Evolutionary conservation across 2,888 invertebrate genomes (phyloP).

Genomic region (Suillia variegata): DNA sequence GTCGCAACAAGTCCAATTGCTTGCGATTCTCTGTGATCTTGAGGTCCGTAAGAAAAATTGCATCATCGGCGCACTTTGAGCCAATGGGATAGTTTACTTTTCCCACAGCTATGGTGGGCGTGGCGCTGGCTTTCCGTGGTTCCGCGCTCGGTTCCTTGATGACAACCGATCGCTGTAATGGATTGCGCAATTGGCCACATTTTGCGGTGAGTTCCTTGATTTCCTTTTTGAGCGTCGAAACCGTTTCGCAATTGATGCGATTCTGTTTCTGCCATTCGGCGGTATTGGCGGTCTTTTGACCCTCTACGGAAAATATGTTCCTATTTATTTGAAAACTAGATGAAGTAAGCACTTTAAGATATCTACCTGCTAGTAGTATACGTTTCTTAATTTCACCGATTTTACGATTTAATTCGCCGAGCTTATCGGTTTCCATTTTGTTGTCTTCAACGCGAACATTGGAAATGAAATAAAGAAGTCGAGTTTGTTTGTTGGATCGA

Average conservation of each 20-base stretch:
- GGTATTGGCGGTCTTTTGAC: constrained; percentile 81
- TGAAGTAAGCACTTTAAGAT: not conserved
- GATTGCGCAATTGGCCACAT: constrained; percentile 60
- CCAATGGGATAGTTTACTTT: constrained; percentile 60
- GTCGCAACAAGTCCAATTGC: constrained; percentile 73
- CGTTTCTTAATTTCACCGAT: constrained; percentile 86
- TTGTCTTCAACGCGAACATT: not conserved
- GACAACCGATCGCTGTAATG: constrained; percentile 50
- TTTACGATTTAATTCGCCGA: constrained; percentile 68
- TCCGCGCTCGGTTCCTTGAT: constrained; percentile 46
- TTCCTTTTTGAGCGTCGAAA: constrained; percentile 74
- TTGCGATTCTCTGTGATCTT: constrained; percentile 74
- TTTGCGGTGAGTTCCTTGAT: constrained; percentile 69
- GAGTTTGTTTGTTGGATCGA: not conserved
- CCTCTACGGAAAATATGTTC: constrained; percentile 68
- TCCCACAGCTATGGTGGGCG: constrained; percentile 52
- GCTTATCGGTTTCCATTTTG: constrained; percentile 53
- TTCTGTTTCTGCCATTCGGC: constrained; percentile 81
- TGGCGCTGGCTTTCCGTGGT: constrained; percentile 32
- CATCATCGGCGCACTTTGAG: constrained; percentile 63
- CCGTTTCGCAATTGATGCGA: constrained; percentile 73
- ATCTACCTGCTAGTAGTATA: constrained; percentile 78
- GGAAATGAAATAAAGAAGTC: not conserved
- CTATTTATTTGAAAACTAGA: not conserved
- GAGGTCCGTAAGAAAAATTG: constrained; percentile 67